phyloP scores from a whole-genome alignment of 2,113 vertebrate species.

The Polyodon spathula region DNA sequence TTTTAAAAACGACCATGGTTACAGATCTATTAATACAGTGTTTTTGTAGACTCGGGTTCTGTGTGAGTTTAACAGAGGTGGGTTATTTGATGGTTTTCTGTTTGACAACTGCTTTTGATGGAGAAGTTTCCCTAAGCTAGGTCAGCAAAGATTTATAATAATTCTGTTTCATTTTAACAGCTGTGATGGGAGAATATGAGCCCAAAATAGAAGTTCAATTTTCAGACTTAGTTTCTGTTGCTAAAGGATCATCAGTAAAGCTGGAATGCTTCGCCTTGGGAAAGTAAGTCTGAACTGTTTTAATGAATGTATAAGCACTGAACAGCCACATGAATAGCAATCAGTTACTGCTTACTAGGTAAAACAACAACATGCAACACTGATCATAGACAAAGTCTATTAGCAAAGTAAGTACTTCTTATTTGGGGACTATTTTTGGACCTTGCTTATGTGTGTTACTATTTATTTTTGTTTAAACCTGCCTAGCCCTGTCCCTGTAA shows the following conservation, averaged over 20 bases:
- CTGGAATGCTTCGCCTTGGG: constrained; percentile 86
- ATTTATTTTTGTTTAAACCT: constrained; percentile 39
- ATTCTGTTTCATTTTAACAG: constrained; percentile 45
- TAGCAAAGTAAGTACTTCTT: too few relatives aligned
- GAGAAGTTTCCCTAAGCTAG: too few relatives aligned
- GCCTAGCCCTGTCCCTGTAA: constrained; percentile 71
- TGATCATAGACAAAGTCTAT: too few relatives aligned
- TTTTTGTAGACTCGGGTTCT: too few relatives aligned
- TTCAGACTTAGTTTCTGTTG: constrained; percentile 58
- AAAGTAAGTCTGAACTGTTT: constrained; percentile 67
- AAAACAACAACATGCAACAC: too few relatives aligned
- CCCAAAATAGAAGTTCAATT: constrained; percentile 84
- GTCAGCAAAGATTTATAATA: constrained; percentile 22
- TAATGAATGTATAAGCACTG: constrained; percentile 21
- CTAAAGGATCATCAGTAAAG: constrained; percentile 68
- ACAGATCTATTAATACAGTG: too few relatives aligned
- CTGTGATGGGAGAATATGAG: constrained; percentile 83
- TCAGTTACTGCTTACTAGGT: too few relatives aligned
- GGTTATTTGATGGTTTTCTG: too few relatives aligned
- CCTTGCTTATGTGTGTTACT: constrained; percentile 20
- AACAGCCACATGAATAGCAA: constrained; percentile 21
- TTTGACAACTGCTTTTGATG: too few relatives aligned
- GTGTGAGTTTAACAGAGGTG: too few relatives aligned
- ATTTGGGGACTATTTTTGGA: too few relatives aligned
- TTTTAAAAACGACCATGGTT: too few relatives aligned